Evolutionary conservation across 2,888 invertebrate genomes (phyloP).

Genomic region (Deilephila elpenor): DNA sequence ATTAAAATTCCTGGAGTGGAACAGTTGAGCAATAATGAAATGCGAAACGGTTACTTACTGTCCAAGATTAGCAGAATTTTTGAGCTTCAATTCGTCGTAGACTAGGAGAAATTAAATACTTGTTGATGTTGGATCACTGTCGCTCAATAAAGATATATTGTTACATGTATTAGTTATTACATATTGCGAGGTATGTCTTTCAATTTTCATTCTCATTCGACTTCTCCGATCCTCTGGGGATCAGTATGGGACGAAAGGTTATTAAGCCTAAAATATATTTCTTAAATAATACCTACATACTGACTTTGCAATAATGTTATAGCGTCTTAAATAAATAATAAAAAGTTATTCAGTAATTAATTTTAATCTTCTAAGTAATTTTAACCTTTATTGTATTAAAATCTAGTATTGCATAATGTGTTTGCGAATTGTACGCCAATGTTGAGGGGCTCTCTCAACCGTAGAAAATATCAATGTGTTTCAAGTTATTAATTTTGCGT

Average conservation of each 20-base stretch:
- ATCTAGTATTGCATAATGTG: not conserved
- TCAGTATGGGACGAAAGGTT: too few species aligned
- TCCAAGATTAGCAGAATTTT: not conserved
- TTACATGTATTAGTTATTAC: too few species aligned
- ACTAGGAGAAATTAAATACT: not conserved
- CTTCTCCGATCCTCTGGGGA: too few species aligned
- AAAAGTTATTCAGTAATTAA: too few species aligned
- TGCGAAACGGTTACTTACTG: not conserved
- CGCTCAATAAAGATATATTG: not conserved
- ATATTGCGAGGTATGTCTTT: too few species aligned
- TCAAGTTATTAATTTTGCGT: not conserved
- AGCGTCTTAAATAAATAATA: too few species aligned
- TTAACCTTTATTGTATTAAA: not conserved
- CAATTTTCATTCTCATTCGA: too few species aligned
- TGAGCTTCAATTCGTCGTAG: not conserved
- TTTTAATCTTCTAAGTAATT: too few species aligned
- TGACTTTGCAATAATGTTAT: too few species aligned
- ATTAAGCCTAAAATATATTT: too few species aligned
- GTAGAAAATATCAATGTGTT: not conserved
- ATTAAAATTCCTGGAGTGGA: conserved; percentile 43
- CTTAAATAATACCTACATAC: too few species aligned
- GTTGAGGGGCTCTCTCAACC: not conserved
- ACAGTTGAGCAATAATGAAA: not conserved
- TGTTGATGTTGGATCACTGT: not conserved
- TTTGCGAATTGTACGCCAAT: not conserved